Conservation (phyloP, 2,888 invertebrate species). For the Melanostoma mellinum region DNA sequence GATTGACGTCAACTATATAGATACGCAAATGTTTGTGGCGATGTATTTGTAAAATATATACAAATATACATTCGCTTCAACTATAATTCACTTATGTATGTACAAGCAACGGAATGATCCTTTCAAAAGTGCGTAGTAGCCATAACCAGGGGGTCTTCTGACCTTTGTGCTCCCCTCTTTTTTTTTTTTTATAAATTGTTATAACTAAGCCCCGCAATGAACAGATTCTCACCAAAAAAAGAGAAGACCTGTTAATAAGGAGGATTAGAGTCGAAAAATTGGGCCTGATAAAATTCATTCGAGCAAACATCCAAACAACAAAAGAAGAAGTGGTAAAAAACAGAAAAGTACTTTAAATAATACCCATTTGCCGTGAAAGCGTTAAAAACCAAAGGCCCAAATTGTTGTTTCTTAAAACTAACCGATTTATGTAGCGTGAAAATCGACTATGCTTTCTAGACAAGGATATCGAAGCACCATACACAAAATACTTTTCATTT, state of each 20-base stretch:
- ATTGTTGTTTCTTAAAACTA: slow-evolving; percentile 19
- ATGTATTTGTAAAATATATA: background rate
- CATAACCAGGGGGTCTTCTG: background rate
- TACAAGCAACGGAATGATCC: background rate
- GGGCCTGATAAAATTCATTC: slow-evolving; percentile 3
- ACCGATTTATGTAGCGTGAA: slow-evolving; percentile 53
- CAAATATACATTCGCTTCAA: slow-evolving; percentile 14
- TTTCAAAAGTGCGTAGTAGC: background rate
- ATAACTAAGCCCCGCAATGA: too few relatives aligned
- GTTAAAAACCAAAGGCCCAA: background rate
- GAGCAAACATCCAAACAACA: background rate
- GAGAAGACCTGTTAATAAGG: slow-evolving; percentile 19
- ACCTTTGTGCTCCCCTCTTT: too few relatives aligned
- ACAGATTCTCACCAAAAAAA: too few relatives aligned
- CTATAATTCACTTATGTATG: background rate
- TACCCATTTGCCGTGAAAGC: slow-evolving; percentile 14
- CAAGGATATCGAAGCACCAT: slow-evolving; percentile 12
- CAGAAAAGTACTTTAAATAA: slow-evolving; percentile 17
- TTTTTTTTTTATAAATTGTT: background rate
- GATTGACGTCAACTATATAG: slow-evolving; percentile 48
- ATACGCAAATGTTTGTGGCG: slow-evolving; percentile 3
- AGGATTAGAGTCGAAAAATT: slow-evolving; percentile 3
- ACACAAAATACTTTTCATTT: slow-evolving; percentile 33
- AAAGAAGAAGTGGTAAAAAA: background rate
- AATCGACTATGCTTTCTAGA: slow-evolving; percentile 28